Percentiles rank a stretch among this genome's conserved stretches.
These are phyloP conservation scores for Zaprionus vittiger DNA, from an alignment of 1,140 invertebrate genomes.

Conservation along the genomic window DNA sequence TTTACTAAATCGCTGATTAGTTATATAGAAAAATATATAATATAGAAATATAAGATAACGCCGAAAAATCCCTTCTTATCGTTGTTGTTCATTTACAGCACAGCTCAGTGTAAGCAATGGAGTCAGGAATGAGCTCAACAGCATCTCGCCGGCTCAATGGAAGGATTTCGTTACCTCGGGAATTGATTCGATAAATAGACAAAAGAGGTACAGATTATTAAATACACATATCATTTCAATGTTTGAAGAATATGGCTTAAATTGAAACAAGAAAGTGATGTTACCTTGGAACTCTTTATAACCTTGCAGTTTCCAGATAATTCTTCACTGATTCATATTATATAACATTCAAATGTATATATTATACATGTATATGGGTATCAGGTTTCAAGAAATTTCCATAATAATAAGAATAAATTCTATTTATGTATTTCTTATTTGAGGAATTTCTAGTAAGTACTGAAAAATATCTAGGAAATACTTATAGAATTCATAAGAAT, in stretches of 20 bases:
- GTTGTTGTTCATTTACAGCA: slow-evolving; percentile 32
- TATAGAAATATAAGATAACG: neutral
- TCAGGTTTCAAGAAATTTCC: too few species aligned
- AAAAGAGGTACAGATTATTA: slow-evolving; percentile 55
- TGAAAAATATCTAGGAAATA: neutral
- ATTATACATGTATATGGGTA: too few species aligned
- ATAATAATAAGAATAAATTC: too few species aligned
- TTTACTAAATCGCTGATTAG: neutral
- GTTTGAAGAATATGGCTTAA: too few species aligned
- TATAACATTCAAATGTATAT: too few species aligned
- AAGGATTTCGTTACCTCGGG: slow-evolving; percentile 54
- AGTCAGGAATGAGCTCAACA: slow-evolving; percentile 36
- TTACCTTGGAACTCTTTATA: too few species aligned
- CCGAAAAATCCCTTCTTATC: slow-evolving; percentile 7
- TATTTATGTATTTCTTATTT: too few species aligned
- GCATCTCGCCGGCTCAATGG: slow-evolving; percentile 53
- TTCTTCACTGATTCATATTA: too few species aligned
- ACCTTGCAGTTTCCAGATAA: too few species aligned
- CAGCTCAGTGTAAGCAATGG: slow-evolving; percentile 25
- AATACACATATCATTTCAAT: too few species aligned
- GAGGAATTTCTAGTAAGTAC: too few species aligned
- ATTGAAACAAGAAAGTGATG: too few species aligned
- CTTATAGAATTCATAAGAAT: neutral
- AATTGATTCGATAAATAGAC: slow-evolving; percentile 67
- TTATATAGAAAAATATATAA: neutral